Base-by-base conservation (phyloP, 2,113 vertebrate genomes). In the Spheniscus mendiculus region DNA sequence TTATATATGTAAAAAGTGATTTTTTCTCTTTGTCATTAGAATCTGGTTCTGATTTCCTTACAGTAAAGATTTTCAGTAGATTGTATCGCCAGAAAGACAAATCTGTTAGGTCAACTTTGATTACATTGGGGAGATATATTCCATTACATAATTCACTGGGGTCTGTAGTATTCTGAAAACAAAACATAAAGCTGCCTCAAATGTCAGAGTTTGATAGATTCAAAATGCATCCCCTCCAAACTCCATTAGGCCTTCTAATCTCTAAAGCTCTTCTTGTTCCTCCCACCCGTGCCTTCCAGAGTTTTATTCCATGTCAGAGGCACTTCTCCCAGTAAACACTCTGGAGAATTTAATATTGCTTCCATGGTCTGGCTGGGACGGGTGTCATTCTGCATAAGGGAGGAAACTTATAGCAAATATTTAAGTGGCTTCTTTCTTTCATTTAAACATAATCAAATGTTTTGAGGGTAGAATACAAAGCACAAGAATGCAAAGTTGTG, bases 71-170 rank as follows among this genome's bases (percentile, higher is more conserved):
- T 93, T 94, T 30, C 17, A 36, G 71, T 93, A 44, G 89, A 36
- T 67, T 93, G 83, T 69, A 66, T 40, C 1, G 20, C 74, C 76
- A 65, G 95, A 34, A 86, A 95, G 94, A 94, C 87, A 92, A 73
- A 94, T 77, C 82, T 87, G 66, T 91, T 70, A 90, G 89, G 91
- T 94, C 97, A 93, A 12, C 78, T 91, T 81, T 88, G 94, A 87
- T 95, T 91, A 81, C 80, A 42, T 6, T 44, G 59, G 90, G 87
- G 79, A 91, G 91, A 44, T 55, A 14, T 32, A 58, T 93, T 92
- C 84, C 79, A 73, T 91, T 85, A 34, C 50, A 36, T 71, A 69
- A 90, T 71, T 95, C 92, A 90, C 63, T 72, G 81, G 82, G 87
- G 63, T 27, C 82, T 80, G 83, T 66, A 52, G 79, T 79, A 25